Base-by-base conservation (phyloP, 2,888 invertebrate genomes). In the Acheta domesticus region DNA sequence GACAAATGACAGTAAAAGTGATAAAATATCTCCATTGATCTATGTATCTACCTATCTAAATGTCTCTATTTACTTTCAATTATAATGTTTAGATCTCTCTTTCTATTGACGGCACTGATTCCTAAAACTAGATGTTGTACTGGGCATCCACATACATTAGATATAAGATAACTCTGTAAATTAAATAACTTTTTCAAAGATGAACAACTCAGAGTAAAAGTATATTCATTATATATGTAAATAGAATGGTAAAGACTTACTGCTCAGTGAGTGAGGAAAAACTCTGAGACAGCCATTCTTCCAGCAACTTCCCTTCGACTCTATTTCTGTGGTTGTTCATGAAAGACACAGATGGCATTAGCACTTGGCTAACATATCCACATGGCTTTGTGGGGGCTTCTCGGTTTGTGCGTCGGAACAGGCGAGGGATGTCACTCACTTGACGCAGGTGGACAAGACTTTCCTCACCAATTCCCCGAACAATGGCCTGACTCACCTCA, bases 401-500 rank as follows among this genome's bases (percentile, higher is more conserved):
- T 82, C 96, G 91, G 86, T 98, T 98, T 0, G 98, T 98, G 86
- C 96, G 93, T 79, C 97, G 90, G 86, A 96, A 98, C 80, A 98
- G 88, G 82, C 98, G 90, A 2, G 99, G 99, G 86, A 99, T 95
- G 86, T 98, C 97, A 83, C 92, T 94, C 8, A 98, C 96, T 89
- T 94, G 93, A 82, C 93, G 92, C 83, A 95, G 88, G 83, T 92
- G 91, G 48, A 88, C 86, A 78, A 90, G 88, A 84, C 91, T 88
- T 80, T 88, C 87, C 14, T 84, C 83, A 77, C 87, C 84, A 11
- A 89, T 84, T 83, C 88, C 87, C 19, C 86, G 84, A 4, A 87
- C 85, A 12, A 89, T 85, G 80, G 85, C 84, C 74, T 86, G 85
- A 8, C 87, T 87, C 23, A 89, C 85, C 76, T 83, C 82, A 11